Base-by-base conservation (phyloP, 2,888 invertebrate genomes). In the Scaptomyza tumidula region DNA sequence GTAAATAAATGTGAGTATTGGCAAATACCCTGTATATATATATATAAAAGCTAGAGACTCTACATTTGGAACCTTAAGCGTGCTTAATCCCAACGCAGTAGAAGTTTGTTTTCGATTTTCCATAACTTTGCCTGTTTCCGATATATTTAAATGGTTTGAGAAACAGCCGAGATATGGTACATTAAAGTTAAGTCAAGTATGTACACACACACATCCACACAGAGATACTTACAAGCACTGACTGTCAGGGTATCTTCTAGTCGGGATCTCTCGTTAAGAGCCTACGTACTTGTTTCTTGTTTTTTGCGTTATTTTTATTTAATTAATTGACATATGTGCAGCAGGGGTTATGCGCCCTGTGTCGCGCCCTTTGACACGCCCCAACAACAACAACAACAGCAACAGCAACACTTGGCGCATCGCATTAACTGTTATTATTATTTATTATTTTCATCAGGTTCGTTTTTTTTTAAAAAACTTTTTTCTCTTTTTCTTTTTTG, bases 291-390 rank as follows among this genome's bases (percentile, higher is more conserved):
- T n/a, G 35, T 14, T 39, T 39, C 7, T 48, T 9, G 52, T 61
- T 69, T 48, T 6, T 10, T 33, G 6, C 29, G 7, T 64, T 3
- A 0, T 68, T 73, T 78, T 64, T 55, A 7, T 31, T 66, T 81
- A 82, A 86, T 87, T 86, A 87, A 87, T 86, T 87, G 87, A 78
- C 81, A 81, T 77, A 82, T 80, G 73, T 75, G 75, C 71, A 69
- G 48, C 13, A n/a, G 16, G 16, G 16, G 16, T 16, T 4, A 41
- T 41, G 16, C 41, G 27, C 41, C 31, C 56, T 33, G 24, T 56
- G 74, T 52, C 74, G 50, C 43, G 57, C 49, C 69, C 41, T 35
- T 49, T 64, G 54, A 16, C 10, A 50, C 41, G 52, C 69, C 55
- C 53, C 31, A 1, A 11, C 31, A 14, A 6, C 46, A 11, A 3